A percentile compares a stretch with the other conserved stretches of the same genome.
phyloP scores from a whole-genome alignment of 1,140 invertebrate species.

The Nymphalis io region DNA sequence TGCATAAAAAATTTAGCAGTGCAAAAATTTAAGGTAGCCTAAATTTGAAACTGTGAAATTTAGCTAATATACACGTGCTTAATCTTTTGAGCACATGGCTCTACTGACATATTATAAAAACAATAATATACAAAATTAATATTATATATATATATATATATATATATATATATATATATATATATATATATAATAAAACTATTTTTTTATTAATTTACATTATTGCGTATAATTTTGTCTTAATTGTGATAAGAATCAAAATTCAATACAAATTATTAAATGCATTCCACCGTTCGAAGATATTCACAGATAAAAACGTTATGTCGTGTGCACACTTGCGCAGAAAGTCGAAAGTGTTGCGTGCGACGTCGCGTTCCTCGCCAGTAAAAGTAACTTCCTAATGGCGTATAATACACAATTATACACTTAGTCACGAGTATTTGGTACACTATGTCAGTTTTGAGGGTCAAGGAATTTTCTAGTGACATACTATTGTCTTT shows the following conservation, averaged over 20 bases:
- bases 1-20: no score
- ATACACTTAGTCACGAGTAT: constrained; percentile 21
- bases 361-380: constrained; percentile 56
- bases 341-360: constrained; percentile 69
- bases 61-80: no score
- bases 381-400: constrained; percentile 74
- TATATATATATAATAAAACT: no score
- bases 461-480: constrained; percentile 20
- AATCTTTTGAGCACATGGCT: no score
- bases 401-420: constrained; percentile 36
- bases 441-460: constrained; percentile 22
- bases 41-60: no score
- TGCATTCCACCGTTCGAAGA: constrained; percentile 15
- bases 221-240: not conserved
- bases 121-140: no score
- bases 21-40: no score
- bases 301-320: constrained; percentile 20
- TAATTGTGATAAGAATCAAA: not conserved
- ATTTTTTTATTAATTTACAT: no score
- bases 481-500: not conserved
- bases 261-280: constrained; percentile 1
- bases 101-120: no score
- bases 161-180: no score
- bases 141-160: no score
- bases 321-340: constrained; percentile 30